Base-by-base conservation (phyloP, 2,797 vertebrate species). In the Podargus strigoides region DNA sequence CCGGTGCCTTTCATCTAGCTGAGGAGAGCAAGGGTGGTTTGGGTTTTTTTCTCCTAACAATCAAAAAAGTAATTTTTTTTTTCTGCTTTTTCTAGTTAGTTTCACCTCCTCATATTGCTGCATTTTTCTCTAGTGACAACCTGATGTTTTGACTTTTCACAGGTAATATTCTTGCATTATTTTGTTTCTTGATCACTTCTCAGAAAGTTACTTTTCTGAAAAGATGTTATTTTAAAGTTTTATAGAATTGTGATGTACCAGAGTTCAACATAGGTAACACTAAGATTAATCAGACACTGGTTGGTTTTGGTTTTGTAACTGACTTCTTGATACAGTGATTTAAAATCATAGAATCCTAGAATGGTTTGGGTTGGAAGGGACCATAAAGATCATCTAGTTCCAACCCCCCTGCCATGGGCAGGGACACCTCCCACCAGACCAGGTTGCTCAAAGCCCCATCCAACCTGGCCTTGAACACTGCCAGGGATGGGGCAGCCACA, bases 1-100 rank as follows among this genome's bases (percentile, higher is more conserved):
- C 46, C 46, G 37, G 7, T 87, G 82, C 49, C 82, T 96, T 96
- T 96, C 85, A 94, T 93, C 85, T 88, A 46, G 18, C 21, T 82
- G 32, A 62, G 66, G 47, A 86, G 89, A 89, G 58, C 27, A 72
- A 78, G 63, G 46, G 23, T 75, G 64, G 3, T 26, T 39, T 64
- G n/a, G n/a, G 10, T 53, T 58, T 9, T 32, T 21, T 12, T 67
- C 32, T 53, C 16, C 14, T 78, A 60, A 70, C 74, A 85, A 49
- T 73, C 56, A 80, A 44, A 91, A 64, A 52, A 50, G 63, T 37
- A 34, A 2, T 12, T 30, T 37, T 62, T n/a, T n/a, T 68, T 32
- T 87, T 63, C 27, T 89, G n/a, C 55, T 63, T 88, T 85, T 75
- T 66, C 41, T 81, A 53, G 42, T 82, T 89, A 58, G 34, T 64